phyloP scores from a whole-genome alignment of 2,797 vertebrate genomes.

The Takifugu rubripes region DNA sequence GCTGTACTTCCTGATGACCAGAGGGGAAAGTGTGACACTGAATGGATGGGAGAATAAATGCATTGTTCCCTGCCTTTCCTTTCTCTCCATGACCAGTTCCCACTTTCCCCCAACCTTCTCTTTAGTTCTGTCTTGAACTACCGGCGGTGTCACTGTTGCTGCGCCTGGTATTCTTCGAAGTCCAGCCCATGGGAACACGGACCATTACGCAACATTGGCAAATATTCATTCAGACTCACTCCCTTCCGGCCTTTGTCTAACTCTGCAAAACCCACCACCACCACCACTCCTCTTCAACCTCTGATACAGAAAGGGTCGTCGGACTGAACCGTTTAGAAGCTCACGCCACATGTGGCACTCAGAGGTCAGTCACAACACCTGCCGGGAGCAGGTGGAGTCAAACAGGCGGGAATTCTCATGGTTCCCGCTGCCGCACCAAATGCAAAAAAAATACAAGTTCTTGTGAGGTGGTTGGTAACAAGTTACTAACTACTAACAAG shows the following conservation, averaged over 20 bases:
- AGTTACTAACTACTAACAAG: too few relatives aligned
- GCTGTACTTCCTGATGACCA: slow-evolving; percentile 34
- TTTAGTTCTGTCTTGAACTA: slow-evolving; percentile 27
- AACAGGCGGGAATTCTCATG: not conserved
- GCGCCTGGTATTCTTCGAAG: slow-evolving; percentile 65
- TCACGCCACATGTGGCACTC: too few relatives aligned
- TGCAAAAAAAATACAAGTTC: too few relatives aligned
- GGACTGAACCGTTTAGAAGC: not conserved
- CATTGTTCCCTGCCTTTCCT: slow-evolving; percentile 60
- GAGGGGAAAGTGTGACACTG: slow-evolving; percentile 59
- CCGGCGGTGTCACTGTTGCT: slow-evolving; percentile 44
- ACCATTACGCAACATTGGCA: slow-evolving; percentile 76
- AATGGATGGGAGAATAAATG: slow-evolving; percentile 54
- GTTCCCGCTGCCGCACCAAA: too few relatives aligned
- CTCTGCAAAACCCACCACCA: not conserved
- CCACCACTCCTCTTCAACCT: slow-evolving; percentile 43
- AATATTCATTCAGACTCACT: slow-evolving; percentile 76
- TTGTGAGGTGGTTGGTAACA: too few relatives aligned
- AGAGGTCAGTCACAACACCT: not conserved
- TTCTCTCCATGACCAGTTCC: slow-evolving; percentile 44
- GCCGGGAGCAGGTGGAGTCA: not conserved
- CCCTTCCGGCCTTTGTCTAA: slow-evolving; percentile 82
- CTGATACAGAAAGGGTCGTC: slow-evolving; percentile 33
- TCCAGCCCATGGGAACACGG: slow-evolving; percentile 70
- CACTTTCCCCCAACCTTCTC: slow-evolving; percentile 55